Conservation (phyloP, 2,888 invertebrate species). For the Drosophila longiperda region DNA sequence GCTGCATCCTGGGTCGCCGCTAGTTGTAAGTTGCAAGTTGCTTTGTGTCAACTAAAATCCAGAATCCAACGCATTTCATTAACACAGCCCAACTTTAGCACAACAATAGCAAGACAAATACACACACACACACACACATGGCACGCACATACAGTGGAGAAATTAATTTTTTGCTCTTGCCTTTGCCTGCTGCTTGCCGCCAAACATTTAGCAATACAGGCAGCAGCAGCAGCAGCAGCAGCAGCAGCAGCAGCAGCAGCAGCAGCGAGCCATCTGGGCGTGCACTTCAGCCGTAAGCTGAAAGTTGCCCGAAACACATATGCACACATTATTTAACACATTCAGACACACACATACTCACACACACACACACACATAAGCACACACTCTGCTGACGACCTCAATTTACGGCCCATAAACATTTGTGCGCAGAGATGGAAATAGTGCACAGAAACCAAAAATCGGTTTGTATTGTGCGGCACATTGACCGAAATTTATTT, state of each 20-base stretch:
- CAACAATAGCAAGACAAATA: slow-evolving; percentile 54
- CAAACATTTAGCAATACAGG: slow-evolving; percentile 59
- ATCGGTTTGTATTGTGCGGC: slow-evolving; percentile 53
- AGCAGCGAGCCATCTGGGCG: slow-evolving; percentile 40
- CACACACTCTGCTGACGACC: slow-evolving; percentile 56
- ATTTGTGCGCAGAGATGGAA: slow-evolving; percentile 49
- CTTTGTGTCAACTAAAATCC: slow-evolving; percentile 68
- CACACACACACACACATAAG: slow-evolving; percentile 17
- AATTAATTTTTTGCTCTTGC: slow-evolving; percentile 50
- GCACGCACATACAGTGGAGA: slow-evolving; percentile 26
- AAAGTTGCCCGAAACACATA: slow-evolving; percentile 54
- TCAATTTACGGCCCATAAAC: slow-evolving; percentile 69
- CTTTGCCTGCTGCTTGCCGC: slow-evolving; percentile 55
- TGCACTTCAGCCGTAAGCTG: slow-evolving; percentile 70
- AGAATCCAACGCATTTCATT: slow-evolving; percentile 78
- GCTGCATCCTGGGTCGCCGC: slow-evolving; percentile 42
- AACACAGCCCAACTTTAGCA: slow-evolving; percentile 68
- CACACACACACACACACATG: slow-evolving; percentile 9
- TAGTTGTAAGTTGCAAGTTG: slow-evolving; percentile 46
- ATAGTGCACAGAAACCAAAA: slow-evolving; percentile 42
- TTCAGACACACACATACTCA: slow-evolving; percentile 19
- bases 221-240: slow-evolving; percentile 51
- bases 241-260: slow-evolving; percentile 51
- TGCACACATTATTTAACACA: slow-evolving; percentile 28
- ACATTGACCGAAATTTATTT: slow-evolving; percentile 60